Base-by-base conservation (phyloP, 2,888 invertebrate genomes). In the Philereme transversata region DNA sequence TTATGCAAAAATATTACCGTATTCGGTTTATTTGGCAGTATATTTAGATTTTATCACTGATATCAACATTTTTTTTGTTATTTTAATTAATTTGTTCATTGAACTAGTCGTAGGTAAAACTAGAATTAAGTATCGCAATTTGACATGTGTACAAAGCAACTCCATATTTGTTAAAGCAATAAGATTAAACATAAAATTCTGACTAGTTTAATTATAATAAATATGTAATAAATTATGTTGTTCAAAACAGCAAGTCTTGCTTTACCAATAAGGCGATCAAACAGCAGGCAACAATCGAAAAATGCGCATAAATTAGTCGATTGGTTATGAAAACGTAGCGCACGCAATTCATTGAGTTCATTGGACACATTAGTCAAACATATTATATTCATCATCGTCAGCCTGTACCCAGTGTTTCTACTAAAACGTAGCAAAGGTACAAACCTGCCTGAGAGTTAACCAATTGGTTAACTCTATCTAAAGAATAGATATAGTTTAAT, bases 331-430 rank as follows among this genome's bases (percentile, higher is more conserved):
- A 51, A 55, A 54, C 51, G 41, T 51, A 50, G 10, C 22, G 10
- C 45, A 59, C 52, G 59, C 64, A 59, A 64, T 69, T 66, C 55
- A 51, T 64, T 41, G 60, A 47, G 70, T 62, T 67, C 68, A 68
- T 59, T 60, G 66, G 35, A 60, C 70, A 65, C 64, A 51, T 65
- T 68, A 61, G 35, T 22, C 36, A 48, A 43, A 53, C 52, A 53
- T 45, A 45, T n/a, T 45, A 22, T 34, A 35, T 11, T 22, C 52
- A 45, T 53, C n/a, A 45, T 38, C 9, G 45, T 35, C 5, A 51
- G 5, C n/a, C 40, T 40, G 4, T 8, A 40, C 36, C 36, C 22
- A 22, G 22, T 22, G 22, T 22, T 22, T 22, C 22, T 22, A 22
- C 22, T 22, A 22, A 22, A 22, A 22, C 22, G 22, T 22, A 22